Evolutionary conservation across 2,888 invertebrate genomes (phyloP), one percentile per base, ranked within the genome.

Genomic region (Tetheella fluctuosa): DNA sequence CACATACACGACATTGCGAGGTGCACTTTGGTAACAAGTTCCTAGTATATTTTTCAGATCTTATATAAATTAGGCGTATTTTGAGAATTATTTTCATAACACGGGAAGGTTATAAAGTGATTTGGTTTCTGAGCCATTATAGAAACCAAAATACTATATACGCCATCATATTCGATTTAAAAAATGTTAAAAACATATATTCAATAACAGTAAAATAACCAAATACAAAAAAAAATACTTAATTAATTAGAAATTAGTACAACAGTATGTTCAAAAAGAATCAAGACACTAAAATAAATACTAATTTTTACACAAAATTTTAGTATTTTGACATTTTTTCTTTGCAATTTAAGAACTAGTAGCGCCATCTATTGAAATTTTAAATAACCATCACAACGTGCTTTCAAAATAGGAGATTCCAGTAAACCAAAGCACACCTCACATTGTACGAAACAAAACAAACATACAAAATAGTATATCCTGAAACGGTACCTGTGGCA

Each of bases 1-100:
- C 48, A 81, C 77, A 75, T 77, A 79, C 77, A 69, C 64, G 63
- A 64, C 63, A 58, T 60, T 65, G 20, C 13, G 34, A 34, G 20
- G 62, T 20, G 23, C 48, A 57, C 59, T 57, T 48, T 57, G 52
- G 28, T 57, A 52, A 42, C 25, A 25, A 57, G 5, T 12, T 52
- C 34, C 12, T n/a, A 28, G 34, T 57, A 52, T 17, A 10, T 17
- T 48, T 20, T 48, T 48, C 48, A 20, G 48, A 48, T 48, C 48
- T 48, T 48, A 39, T n/a, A n/a, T 48, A 8, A 20, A 48, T 48
- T 48, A 48, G 48, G 48, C 48, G 6, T 42, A 17, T 17, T 17
- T n/a, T 42, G 39, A 39, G 39, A 39, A 1, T 39, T n/a, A 39
- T 15, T 37, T 37, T 15, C 6, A 4, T 37, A 15, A 15, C 1